A percentile compares a stretch with the other conserved stretches of the same genome.
Conservation (phyloP, 2,888 invertebrate genomes). For the Lithophane semibrunnea region DNA sequence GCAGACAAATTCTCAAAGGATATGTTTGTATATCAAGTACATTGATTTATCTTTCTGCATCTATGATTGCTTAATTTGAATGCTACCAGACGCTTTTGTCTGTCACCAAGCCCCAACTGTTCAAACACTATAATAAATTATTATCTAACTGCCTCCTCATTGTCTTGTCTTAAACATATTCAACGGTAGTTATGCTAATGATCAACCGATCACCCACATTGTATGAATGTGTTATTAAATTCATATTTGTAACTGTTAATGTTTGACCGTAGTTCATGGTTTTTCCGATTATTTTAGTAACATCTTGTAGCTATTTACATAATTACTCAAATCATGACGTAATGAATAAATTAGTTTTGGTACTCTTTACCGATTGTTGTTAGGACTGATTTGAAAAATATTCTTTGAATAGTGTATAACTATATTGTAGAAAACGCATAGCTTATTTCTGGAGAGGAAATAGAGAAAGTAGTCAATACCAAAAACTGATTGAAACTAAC, state of each 20-base stretch:
- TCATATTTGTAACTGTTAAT: constrained; percentile 57
- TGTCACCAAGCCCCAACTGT: constrained; percentile 68
- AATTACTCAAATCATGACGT: constrained; percentile 35
- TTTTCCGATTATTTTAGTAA: constrained; percentile 42
- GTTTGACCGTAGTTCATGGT: constrained; percentile 54
- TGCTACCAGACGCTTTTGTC: constrained; percentile 69
- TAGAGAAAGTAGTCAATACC: not conserved
- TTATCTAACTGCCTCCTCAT: constrained; percentile 72
- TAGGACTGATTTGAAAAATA: not conserved
- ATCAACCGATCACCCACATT: constrained; percentile 70
- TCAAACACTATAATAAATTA: constrained; percentile 65
- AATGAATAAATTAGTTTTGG: constrained; percentile 11
- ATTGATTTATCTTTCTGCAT: constrained; percentile 43
- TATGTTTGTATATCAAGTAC: constrained; percentile 23
- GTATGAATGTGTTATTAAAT: constrained; percentile 55
- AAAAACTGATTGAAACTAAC: not conserved
- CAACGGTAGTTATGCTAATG: constrained; percentile 76
- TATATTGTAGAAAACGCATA: not conserved
- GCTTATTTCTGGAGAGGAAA: not conserved
- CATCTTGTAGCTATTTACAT: constrained; percentile 42
- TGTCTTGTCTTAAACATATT: constrained; percentile 74
- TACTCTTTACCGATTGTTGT: not conserved
- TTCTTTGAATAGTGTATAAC: not conserved
- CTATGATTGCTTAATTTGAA: constrained; percentile 70
- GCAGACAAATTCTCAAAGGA: constrained; percentile 15